These are phyloP conservation scores for Passerculus sandwichensis DNA, from an alignment of 2,797 vertebrate species.

Conservation along the genomic window DNA sequence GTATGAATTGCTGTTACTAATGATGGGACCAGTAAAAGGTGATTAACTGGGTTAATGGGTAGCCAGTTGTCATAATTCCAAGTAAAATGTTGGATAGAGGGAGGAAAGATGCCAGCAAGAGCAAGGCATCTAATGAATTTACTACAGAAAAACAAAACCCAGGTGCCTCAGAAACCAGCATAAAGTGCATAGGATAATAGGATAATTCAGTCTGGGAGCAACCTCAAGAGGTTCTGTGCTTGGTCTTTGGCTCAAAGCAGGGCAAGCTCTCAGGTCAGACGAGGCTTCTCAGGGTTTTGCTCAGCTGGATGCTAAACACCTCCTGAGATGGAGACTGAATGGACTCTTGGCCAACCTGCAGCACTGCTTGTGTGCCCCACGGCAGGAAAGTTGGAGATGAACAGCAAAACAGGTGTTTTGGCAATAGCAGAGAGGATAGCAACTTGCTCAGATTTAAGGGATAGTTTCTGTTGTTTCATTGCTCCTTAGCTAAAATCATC, in stretches of 20 bases:
- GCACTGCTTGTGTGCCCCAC: not conserved
- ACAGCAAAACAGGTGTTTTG: not conserved
- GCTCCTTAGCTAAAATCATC: not conserved
- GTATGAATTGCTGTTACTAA: not conserved
- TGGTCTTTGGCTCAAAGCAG: not conserved
- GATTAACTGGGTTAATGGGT: not conserved
- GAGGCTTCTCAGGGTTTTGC: not conserved
- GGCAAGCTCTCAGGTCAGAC: not conserved
- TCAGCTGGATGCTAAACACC: not conserved
- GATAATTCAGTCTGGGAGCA: not conserved
- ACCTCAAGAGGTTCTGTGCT: not conserved
- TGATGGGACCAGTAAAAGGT: not conserved
- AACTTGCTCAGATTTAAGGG: not conserved
- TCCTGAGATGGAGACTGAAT: not conserved
- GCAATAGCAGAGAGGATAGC: not conserved
- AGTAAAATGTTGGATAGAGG: not conserved
- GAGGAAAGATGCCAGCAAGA: not conserved
- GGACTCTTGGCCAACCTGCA: fast-evolving
- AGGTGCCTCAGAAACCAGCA: not conserved
- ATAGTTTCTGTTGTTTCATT: not conserved
- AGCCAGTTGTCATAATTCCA: not conserved
- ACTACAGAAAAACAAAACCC: not conserved
- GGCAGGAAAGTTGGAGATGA: not conserved
- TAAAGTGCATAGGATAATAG: not conserved
- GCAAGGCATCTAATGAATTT: not conserved